Evolutionary conservation across 2,113 vertebrate genomes (phyloP).

Genomic region (Rhinopomastus cyanomelas): DNA sequence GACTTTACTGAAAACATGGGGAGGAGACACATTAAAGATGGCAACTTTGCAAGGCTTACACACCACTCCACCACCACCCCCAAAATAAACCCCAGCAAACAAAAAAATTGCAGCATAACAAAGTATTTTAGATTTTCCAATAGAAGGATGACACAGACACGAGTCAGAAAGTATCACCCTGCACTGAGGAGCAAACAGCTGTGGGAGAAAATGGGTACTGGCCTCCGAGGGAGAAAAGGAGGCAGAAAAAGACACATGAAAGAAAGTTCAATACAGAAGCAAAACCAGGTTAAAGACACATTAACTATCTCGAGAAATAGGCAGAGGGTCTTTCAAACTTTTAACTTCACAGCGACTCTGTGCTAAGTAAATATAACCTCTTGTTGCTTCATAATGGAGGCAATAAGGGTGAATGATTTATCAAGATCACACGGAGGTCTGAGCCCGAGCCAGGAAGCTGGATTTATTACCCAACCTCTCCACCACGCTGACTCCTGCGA

Average conservation of each 20-base stretch:
- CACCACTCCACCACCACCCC: background rate
- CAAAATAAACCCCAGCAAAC: background rate
- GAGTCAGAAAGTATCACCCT: background rate
- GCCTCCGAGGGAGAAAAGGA: background rate
- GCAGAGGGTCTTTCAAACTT: background rate
- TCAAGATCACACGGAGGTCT: conserved; percentile 24
- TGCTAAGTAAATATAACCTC: conserved; percentile 40
- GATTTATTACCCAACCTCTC: conserved; percentile 34
- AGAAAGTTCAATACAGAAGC: background rate
- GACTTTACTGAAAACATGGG: background rate
- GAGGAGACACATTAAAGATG: background rate
- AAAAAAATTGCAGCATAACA: background rate
- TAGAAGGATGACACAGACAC: background rate
- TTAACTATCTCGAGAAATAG: background rate
- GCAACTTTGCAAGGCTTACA: background rate
- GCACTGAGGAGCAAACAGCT: background rate
- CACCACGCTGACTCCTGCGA: background rate
- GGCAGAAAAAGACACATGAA: background rate
- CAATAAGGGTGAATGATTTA: conserved; percentile 51
- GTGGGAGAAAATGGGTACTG: background rate
- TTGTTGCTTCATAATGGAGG: conserved; percentile 46
- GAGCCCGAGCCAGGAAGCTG: conserved; percentile 24
- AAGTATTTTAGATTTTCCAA: background rate
- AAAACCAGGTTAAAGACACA: background rate
- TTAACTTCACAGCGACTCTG: background rate